These are phyloP conservation scores for Glaucidium brasilianum DNA, from an alignment of 2,113 vertebrate species.

Conservation along the genomic window DNA sequence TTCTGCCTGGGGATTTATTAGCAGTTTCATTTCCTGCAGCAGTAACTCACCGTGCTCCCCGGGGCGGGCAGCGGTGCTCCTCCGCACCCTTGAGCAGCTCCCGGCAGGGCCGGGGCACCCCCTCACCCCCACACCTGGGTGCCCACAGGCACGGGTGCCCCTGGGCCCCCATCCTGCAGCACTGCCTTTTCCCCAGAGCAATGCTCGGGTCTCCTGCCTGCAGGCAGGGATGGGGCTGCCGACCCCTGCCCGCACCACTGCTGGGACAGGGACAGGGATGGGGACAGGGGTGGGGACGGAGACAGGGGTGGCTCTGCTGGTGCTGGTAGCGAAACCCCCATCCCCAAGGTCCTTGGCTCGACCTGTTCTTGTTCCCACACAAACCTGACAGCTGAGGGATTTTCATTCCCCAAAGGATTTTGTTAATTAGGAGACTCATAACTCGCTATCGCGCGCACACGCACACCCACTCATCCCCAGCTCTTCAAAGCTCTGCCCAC, in stretches of 20 bases:
- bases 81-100: fast-evolving
- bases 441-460: fast-evolving
- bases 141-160: too few species aligned
- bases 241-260: neutral
- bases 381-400: neutral
- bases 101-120: neutral
- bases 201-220: fast-evolving
- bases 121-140: neutral
- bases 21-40: conserved; percentile 54
- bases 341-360: neutral
- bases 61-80: fast-evolving
- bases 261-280: neutral
- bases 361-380: neutral
- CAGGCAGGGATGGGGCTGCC: neutral
- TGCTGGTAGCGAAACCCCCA: fast-evolving
- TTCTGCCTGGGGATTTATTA: conserved; percentile 69
- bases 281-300: neutral
- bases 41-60: conserved; percentile 44
- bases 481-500: neutral
- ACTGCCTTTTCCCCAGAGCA: fast-evolving
- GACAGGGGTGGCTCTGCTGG: neutral
- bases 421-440: neutral
- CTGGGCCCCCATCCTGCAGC: neutral
- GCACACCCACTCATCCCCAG: neutral
- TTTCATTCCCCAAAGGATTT: neutral